These are phyloP conservation scores for Acleris emargana DNA, from an alignment of 2,888 invertebrate species.

Conservation along the genomic window DNA sequence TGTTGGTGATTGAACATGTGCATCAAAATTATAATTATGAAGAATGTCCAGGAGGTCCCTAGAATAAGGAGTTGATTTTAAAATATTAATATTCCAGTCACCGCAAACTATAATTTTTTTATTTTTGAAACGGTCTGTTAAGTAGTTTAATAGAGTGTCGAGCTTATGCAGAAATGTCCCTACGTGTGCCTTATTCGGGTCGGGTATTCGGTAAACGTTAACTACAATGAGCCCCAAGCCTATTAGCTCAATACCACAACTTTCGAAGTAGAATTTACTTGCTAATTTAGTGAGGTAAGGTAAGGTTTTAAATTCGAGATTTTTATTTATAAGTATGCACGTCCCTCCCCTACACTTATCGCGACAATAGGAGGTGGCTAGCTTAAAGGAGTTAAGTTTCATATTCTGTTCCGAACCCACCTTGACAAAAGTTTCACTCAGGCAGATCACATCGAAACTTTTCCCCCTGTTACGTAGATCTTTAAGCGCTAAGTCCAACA, in stretches of 20 bases:
- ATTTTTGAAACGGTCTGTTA: not conserved
- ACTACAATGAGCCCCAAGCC: not conserved
- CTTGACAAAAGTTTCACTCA: not conserved
- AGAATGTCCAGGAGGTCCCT: not conserved
- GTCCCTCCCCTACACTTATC: not conserved
- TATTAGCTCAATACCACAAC: not conserved
- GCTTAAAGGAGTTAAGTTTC: not conserved
- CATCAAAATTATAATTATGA: not conserved
- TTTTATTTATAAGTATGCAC: not conserved
- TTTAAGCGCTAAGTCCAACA: not conserved
- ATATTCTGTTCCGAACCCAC: not conserved
- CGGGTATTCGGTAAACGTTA: not conserved
- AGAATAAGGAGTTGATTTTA: not conserved
- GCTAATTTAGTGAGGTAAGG: not conserved
- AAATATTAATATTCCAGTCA: not conserved
- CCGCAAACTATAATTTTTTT: no score
- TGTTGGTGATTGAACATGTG: not conserved
- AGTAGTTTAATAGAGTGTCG: not conserved
- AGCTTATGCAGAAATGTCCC: not conserved
- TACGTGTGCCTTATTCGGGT: not conserved
- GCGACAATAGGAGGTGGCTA: not conserved
- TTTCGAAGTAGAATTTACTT: conserved; percentile 5
- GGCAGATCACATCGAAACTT: not conserved
- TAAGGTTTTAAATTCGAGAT: not conserved
- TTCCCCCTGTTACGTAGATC: not conserved